Percentiles rank a stretch among this genome's conserved stretches.
Conservation (phyloP, 2,797 vertebrate species). For the Malurus splendens region DNA sequence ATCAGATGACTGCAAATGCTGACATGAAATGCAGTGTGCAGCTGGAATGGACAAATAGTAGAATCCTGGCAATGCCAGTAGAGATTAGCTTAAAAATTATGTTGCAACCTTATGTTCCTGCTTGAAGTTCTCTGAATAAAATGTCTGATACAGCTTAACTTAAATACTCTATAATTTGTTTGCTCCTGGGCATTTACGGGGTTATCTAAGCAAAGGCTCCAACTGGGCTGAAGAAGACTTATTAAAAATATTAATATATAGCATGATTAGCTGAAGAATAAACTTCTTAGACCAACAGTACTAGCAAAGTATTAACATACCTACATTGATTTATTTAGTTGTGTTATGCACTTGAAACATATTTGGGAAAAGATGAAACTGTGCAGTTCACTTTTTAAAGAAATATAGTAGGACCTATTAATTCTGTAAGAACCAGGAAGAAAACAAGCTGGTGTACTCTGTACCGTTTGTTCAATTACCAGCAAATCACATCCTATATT, state of each 20-base stretch:
- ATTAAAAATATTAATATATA: not conserved
- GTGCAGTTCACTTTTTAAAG: not conserved
- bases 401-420: not conserved
- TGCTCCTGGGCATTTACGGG: not conserved
- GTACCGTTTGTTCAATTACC: not conserved
- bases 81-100: not conserved
- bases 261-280: not conserved
- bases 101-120: not conserved
- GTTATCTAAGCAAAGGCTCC: not conserved
- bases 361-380: not conserved
- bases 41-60: not conserved
- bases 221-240: not conserved
- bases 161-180: not conserved
- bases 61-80: not conserved
- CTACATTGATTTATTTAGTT: not conserved
- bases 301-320: not conserved
- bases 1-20: not conserved
- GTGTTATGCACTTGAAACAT: not conserved
- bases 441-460: not conserved
- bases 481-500: not conserved
- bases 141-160: not conserved
- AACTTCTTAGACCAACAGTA: not conserved
- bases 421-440: not conserved
- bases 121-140: not conserved
- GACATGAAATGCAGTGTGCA: not conserved